Percentiles rank a stretch among this genome's conserved stretches.
Evolutionary conservation across 2,113 vertebrate genomes (phyloP).

Genomic region (Pontoporia blainvillei): DNA sequence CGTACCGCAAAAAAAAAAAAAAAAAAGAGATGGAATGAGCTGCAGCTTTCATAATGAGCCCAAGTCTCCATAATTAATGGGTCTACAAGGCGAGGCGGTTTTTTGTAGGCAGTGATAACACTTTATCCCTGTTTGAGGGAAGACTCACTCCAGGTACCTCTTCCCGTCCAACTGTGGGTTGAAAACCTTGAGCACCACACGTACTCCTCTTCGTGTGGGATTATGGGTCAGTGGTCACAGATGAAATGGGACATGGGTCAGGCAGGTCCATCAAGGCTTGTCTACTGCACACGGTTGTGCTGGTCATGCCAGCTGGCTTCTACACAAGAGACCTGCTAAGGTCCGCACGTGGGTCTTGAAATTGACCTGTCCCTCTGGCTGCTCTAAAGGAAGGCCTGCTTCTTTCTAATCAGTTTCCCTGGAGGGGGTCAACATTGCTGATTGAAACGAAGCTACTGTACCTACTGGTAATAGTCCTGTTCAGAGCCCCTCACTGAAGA

Average conservation of each 20-base stretch:
- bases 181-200: background rate
- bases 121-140: background rate
- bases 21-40: background rate
- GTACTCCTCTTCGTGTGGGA: background rate
- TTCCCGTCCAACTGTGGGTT: background rate
- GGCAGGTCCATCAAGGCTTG: background rate
- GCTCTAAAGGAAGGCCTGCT: background rate
- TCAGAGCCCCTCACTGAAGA: background rate
- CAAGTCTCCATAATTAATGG: background rate
- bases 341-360: background rate
- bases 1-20: no score
- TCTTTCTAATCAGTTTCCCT: background rate
- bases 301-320: background rate
- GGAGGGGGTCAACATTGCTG: background rate
- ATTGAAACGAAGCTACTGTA: background rate
- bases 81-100: background rate
- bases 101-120: background rate
- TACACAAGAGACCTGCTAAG: background rate
- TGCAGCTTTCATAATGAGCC: background rate
- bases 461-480: background rate
- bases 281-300: background rate
- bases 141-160: background rate
- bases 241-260: no score
- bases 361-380: background rate
- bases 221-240: background rate